Percentiles rank a stretch among this genome's conserved stretches.
Evolutionary conservation across 2,888 invertebrate genomes (phyloP).

Genomic region (Drosophila siamana): DNA sequence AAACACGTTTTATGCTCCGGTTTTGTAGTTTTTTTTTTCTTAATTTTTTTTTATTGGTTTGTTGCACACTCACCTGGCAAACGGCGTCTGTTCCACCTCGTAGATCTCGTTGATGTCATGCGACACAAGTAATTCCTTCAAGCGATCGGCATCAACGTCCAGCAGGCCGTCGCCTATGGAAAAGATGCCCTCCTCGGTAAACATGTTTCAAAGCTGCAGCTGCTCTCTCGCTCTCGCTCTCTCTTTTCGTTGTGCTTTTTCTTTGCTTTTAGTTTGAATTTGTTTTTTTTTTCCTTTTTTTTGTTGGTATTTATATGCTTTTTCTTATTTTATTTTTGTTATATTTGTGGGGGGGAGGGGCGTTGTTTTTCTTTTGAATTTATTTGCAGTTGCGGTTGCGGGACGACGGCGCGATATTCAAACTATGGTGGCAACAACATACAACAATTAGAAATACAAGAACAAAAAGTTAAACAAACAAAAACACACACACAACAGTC

Average conservation of each 20-base stretch:
- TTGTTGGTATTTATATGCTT: conserved; percentile 11
- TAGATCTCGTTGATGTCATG: conserved; percentile 91
- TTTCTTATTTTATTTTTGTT: conserved; percentile 21
- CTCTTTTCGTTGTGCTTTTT: conserved; percentile 29
- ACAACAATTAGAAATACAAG: conserved; percentile 25
- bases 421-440: conserved; percentile 44
- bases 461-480: conserved; percentile 26
- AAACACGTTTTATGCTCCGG: conserved; percentile 56
- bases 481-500: conserved; percentile 24
- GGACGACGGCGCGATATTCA: conserved; percentile 47
- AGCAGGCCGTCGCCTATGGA: conserved; percentile 89
- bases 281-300: conserved; percentile 18
- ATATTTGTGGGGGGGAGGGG: conserved; percentile 14
- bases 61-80: conserved; percentile 91
- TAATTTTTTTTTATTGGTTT: background rate
- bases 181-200: conserved; percentile 84
- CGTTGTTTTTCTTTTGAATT: conserved; percentile 13
- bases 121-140: conserved; percentile 89
- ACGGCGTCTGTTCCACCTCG: conserved; percentile 93
- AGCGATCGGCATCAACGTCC: conserved; percentile 89
- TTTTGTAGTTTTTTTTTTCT: conserved; percentile 6
- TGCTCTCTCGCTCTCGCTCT: conserved; percentile 34
- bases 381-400: conserved; percentile 26
- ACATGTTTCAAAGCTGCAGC: conserved; percentile 81
- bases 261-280: conserved; percentile 17